Conservation (phyloP, 2,797 vertebrate species). For the Lates japonicus region DNA sequence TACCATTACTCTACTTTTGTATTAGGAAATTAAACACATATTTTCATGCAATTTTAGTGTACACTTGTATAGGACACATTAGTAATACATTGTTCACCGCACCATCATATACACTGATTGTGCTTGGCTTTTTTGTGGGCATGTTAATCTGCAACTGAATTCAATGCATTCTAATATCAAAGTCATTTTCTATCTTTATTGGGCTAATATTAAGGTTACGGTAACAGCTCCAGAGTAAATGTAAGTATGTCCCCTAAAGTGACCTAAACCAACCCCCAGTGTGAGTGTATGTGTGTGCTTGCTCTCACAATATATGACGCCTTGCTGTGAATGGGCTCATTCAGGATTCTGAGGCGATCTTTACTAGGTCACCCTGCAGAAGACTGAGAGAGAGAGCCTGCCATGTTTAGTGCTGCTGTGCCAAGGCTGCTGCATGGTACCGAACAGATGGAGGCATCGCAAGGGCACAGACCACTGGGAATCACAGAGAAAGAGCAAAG, state of each 20-base stretch:
- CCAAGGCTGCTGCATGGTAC: constrained; percentile 87
- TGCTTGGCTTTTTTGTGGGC: neutral
- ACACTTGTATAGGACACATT: neutral
- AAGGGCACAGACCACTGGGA: constrained; percentile 86
- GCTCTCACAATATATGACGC: constrained; percentile 27
- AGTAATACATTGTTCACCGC: neutral
- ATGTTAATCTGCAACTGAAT: neutral
- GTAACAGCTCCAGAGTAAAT: neutral
- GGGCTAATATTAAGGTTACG: neutral
- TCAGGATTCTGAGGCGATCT: constrained; percentile 66
- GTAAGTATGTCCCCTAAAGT: constrained; percentile 28
- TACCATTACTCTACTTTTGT: neutral
- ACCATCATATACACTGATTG: neutral
- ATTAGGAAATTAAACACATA: neutral
- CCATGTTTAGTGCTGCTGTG: constrained; percentile 88
- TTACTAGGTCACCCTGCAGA: constrained; percentile 80
- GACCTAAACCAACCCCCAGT: constrained; percentile 12
- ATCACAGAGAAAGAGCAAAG: constrained; percentile 53
- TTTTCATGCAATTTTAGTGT: neutral
- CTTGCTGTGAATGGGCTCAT: constrained; percentile 72
- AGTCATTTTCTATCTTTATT: neutral
- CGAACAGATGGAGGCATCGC: constrained; percentile 87
- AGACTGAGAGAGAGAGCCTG: constrained; percentile 84
- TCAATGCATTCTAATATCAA: neutral
- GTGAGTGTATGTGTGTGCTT: constrained; percentile 25